Evolutionary conservation across 2,888 invertebrate genomes (phyloP).

Genomic region (Neocrepidodera transversa): DNA sequence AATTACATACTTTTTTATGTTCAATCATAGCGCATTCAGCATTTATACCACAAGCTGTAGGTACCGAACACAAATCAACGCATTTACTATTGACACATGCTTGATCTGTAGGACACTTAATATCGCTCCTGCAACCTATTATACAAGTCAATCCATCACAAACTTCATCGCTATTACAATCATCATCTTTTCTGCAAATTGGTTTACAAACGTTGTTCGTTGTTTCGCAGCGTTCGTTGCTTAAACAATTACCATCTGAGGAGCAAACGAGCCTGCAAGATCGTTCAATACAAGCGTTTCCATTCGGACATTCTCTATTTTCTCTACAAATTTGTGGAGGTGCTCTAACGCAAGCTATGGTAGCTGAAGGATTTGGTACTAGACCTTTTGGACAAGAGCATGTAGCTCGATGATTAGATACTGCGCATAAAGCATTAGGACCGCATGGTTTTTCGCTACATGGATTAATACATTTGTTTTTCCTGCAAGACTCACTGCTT

Average conservation of each 20-base stretch:
- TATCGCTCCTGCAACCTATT: slow-evolving; percentile 81
- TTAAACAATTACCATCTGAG: slow-evolving; percentile 76
- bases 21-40: slow-evolving; percentile 74
- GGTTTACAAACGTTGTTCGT: slow-evolving; percentile 80
- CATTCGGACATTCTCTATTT: slow-evolving; percentile 75
- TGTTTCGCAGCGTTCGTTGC: slow-evolving; percentile 80
- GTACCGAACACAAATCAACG: slow-evolving; percentile 75
- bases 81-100: slow-evolving; percentile 84
- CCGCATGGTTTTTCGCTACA: slow-evolving; percentile 81
- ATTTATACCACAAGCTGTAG: slow-evolving; percentile 85
- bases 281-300: slow-evolving; percentile 74
- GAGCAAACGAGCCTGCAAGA: slow-evolving; percentile 82
- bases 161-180: slow-evolving; percentile 86
- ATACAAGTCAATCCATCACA: slow-evolving; percentile 83
- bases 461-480: slow-evolving; percentile 82
- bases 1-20: slow-evolving; percentile 78
- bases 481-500: slow-evolving; percentile 81
- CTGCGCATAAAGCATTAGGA: slow-evolving; percentile 82
- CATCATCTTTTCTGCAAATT: slow-evolving; percentile 82
- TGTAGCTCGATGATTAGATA: slow-evolving; percentile 79
- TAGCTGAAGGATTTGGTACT: slow-evolving; percentile 87
- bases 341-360: slow-evolving; percentile 84
- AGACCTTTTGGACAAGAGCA: slow-evolving; percentile 81
- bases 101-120: slow-evolving; percentile 74
- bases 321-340: slow-evolving; percentile 78